Evolutionary conservation across 2,113 vertebrate genomes (phyloP), one percentile per base, ranked within the genome.

Genomic region (Cyanocitta stelleri): DNA sequence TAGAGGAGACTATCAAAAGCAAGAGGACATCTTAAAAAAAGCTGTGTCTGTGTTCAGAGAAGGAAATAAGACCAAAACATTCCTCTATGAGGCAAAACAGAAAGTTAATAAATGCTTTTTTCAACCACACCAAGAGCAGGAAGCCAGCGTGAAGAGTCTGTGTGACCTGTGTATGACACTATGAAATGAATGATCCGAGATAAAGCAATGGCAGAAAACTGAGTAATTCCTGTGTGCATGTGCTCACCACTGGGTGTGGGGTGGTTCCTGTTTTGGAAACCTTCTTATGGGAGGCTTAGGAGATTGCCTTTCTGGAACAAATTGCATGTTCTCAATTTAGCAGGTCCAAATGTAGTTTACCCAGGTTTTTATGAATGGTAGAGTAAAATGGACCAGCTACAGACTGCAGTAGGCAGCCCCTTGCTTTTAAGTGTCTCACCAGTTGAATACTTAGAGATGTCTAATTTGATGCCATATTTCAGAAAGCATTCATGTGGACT

Each of bases 201-300:
- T 85, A 77, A 84, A 77, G 14, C 27, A 12, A 10, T 32, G 61
- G 30, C 55, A 86, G 51, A 92, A 93, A 92, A 77, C 5, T 1
- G 18, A 79, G 26, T 72, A 49, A 66, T 67, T 61, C 13, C 52
- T 61, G 9, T 59, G 54, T 54, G 7, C 30, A 6, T 80, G 17
- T 58, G 35, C 48, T 95, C 30, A 77, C 32, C 49, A 43, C 63
- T 80, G 82, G 83, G 58, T 1, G 2, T 27, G 43, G 29, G 11
- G 6, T 81, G 41, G 32, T 73, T 97, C 48, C 80, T 80, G 7
- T 90, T 93, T 84, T 86, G 46, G 35, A 95, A 69, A 33, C 7
- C 13, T 82, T 75, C 49, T 82, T 66, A 12, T 41, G 37, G 33
- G 54, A 80, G 30, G 20, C 33, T 88, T 86, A 30, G 51, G 51